A percentile compares a stretch with the other conserved stretches of the same genome.
Conservation (phyloP, 2,113 vertebrate genomes). For the Rhea americana region DNA sequence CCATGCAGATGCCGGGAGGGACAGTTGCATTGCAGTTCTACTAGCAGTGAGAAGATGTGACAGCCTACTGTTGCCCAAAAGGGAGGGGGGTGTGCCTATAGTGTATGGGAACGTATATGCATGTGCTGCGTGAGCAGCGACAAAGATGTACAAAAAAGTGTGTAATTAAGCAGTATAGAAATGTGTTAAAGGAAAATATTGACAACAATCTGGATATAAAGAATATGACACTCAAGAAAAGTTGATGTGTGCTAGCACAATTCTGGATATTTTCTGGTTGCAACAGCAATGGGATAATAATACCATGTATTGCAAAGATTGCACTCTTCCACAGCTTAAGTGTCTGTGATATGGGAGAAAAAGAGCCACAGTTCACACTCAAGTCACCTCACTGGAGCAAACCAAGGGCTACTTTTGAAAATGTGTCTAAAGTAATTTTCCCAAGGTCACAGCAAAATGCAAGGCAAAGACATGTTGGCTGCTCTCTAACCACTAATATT, state of each 20-base stretch:
- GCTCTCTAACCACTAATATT: not conserved
- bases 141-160: not conserved
- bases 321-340: slow-evolving; percentile 5
- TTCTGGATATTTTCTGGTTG: not conserved
- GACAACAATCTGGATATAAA: not conserved
- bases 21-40: not conserved
- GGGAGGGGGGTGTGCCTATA: not conserved
- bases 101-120: not conserved
- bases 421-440: not conserved
- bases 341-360: not conserved
- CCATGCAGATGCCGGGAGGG: not conserved
- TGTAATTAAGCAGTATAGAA: not conserved
- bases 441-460: not conserved
- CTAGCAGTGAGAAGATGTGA: not conserved
- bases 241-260: not conserved
- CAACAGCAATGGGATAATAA: not conserved
- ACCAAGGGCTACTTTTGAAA: not conserved
- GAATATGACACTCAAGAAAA: not conserved
- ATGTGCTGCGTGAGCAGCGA: not conserved
- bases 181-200: not conserved
- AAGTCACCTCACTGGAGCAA: not conserved
- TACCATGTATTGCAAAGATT: not conserved
- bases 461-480: not conserved
- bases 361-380: not conserved
- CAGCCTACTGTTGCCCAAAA: not conserved